Evolutionary conservation across 2,113 vertebrate genomes (phyloP), one percentile per base, ranked within the genome.

Genomic region (Paedocypris sp.): DNA sequence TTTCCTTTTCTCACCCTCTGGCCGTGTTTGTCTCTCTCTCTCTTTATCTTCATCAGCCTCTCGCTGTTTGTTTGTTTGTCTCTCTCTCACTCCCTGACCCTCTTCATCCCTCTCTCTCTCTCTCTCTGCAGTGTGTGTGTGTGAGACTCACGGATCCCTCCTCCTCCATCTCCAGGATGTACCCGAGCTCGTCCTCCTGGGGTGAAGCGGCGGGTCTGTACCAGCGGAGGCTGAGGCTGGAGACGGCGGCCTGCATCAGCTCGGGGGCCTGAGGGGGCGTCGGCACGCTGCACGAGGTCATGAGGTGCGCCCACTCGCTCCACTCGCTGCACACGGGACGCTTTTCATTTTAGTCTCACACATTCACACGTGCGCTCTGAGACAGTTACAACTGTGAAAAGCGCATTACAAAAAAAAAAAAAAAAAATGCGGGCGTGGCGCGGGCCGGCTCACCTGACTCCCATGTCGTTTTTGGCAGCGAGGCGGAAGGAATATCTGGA

Each of bases 81-180:
- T n/a, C n/a, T n/a, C n/a, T n/a, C n/a, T n/a, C n/a, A n/a, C n/a
- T n/a, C n/a, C n/a, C n/a, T n/a, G n/a, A n/a, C n/a, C n/a, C n/a
- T n/a, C n/a, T n/a, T n/a, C n/a, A n/a, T n/a, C n/a, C n/a, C n/a
- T n/a, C n/a, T 3, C 18, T 31, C 1, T 9, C 19, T 2, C 38
- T 11, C 16, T 15, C n/a, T 29, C 42, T 35, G 48, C 57, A 9
- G 35, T 6, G 23, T 9, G 11, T 42, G 43, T 33, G 11, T 33
- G 29, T 4, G 19, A 11, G 6, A 87, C 90, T 82, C 82, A 98
- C 93, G 79, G 87, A 94, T 75, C 88, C 86, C 76, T 94, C 91
- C 77, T 97, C 94, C 71, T 98, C 94, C 94, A 98, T 97, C 83
- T 98, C 94, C 80, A 98, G 85, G 77, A 88, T 80, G 69, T 98